A percentile compares a stretch with the other conserved stretches of the same genome.
phyloP scores from a whole-genome alignment of 2,113 vertebrate genomes.

The Pycnonotus jocosus region DNA sequence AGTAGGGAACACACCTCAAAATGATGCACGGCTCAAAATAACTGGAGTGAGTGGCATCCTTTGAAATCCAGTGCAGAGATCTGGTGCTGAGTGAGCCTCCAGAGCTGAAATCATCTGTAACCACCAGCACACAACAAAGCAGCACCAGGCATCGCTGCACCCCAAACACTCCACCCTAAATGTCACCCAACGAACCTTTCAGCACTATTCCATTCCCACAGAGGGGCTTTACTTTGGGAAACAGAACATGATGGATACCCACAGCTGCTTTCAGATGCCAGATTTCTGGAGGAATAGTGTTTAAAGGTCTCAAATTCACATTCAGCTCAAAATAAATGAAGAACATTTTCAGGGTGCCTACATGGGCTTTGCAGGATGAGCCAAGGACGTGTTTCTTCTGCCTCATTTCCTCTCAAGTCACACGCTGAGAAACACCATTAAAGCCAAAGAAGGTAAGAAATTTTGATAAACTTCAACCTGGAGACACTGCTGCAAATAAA shows the following conservation, averaged over 20 bases:
- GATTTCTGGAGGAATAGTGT: neutral
- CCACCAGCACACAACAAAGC: neutral
- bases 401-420: neutral
- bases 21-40: neutral
- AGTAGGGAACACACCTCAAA: neutral
- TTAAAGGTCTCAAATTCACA: neutral
- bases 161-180: neutral
- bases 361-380: neutral
- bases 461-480: neutral
- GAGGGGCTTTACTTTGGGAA: neutral
- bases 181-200: fast-evolving
- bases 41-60: neutral
- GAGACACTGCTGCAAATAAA: neutral
- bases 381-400: neutral
- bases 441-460: neutral
- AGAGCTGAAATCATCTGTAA: neutral
- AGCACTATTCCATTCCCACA: fast-evolving
- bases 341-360: neutral
- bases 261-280: neutral
- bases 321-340: neutral
- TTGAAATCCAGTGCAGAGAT: neutral
- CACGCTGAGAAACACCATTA: neutral
- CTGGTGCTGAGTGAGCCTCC: neutral
- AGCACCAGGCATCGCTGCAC: neutral
- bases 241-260: neutral